These are phyloP conservation scores for Zaprionus africanus DNA, from an alignment of 1,140 invertebrate genomes.

Conservation along the genomic window DNA sequence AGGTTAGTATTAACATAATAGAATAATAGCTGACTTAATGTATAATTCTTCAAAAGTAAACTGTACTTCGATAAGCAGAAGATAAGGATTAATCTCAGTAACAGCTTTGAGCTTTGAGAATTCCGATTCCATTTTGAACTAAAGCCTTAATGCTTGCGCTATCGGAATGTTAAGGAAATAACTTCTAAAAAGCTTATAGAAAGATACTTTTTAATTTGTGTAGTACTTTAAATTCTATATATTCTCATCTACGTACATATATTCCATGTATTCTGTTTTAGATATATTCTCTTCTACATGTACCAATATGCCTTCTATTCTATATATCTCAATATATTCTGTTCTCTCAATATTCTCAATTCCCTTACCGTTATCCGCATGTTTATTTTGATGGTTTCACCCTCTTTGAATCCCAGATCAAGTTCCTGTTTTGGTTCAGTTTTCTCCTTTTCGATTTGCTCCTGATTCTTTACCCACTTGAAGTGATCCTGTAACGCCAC, in stretches of 20 bases:
- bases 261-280: too few species aligned
- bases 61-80: background rate
- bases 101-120: too few species aligned
- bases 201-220: too few species aligned
- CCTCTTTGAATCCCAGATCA: slow-evolving; percentile 99
- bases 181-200: background rate
- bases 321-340: too few species aligned
- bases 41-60: background rate
- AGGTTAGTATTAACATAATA: too few species aligned
- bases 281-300: too few species aligned
- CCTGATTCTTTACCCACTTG: slow-evolving; percentile 97
- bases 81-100: background rate
- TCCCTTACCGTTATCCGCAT: slow-evolving; percentile 96
- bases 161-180: background rate
- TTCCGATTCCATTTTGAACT: too few species aligned
- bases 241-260: too few species aligned
- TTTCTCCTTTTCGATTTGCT: slow-evolving; percentile 93
- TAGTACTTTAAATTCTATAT: too few species aligned
- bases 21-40: too few species aligned
- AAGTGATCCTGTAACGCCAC: slow-evolving; percentile 99
- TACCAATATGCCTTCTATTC: background rate
- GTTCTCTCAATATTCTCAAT: too few species aligned
- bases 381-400: slow-evolving; percentile 99
- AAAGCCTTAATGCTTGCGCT: background rate
- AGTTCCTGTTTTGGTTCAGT: slow-evolving; percentile 91